These are phyloP conservation scores for Paratilapia polleni DNA, from an alignment of 2,113 vertebrate species.

Conservation along the genomic window DNA sequence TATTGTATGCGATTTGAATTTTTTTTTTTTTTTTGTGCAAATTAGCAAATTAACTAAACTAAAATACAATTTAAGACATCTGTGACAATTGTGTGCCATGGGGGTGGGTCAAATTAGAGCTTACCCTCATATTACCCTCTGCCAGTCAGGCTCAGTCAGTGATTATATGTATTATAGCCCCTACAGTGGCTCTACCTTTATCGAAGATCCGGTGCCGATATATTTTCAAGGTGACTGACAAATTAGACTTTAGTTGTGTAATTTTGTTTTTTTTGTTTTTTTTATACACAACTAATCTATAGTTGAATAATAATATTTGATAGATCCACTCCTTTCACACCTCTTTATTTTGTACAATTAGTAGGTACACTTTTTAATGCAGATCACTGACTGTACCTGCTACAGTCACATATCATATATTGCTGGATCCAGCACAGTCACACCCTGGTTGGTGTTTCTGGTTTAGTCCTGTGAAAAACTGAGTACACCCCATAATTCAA, in stretches of 20 bases:
- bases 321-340: background rate
- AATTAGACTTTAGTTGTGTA: background rate
- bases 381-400: background rate
- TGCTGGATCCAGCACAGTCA: background rate
- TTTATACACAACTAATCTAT: background rate
- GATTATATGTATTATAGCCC: background rate
- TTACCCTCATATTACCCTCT: background rate
- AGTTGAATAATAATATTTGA: background rate
- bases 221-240: background rate
- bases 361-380: background rate
- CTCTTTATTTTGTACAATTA: background rate
- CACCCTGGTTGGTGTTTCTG: background rate
- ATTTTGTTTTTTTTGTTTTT: too few relatives aligned
- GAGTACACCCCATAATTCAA: too few relatives aligned
- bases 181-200: background rate
- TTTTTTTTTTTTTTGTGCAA: background rate
- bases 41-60: background rate
- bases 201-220: background rate
- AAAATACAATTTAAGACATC: background rate
- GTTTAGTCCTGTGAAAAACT: too few relatives aligned
- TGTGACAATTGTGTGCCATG: too few relatives aligned
- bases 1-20: background rate
- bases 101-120: background rate
- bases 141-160: background rate
- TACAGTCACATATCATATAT: background rate